These are phyloP conservation scores for Priocnemis perturbator DNA, from an alignment of 2,888 invertebrate genomes.

Conservation along the genomic window DNA sequence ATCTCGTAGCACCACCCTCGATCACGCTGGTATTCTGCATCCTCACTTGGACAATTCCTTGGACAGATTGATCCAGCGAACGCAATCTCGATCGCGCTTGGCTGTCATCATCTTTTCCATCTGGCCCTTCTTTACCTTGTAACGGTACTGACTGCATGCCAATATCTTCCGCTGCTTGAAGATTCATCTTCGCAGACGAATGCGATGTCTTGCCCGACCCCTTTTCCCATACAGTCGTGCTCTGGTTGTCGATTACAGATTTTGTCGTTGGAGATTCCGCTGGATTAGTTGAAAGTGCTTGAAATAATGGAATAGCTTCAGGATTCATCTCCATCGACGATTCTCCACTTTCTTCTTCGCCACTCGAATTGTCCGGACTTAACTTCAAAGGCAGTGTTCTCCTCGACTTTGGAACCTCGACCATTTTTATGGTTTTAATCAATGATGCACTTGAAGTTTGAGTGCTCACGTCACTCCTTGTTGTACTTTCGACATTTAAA, in stretches of 20 bases:
- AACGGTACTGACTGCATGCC: not conserved
- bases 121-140: not conserved
- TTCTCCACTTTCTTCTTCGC: not conserved
- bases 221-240: not conserved
- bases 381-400: conserved; percentile 24
- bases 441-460: conserved; percentile 5
- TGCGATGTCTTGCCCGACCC: not conserved
- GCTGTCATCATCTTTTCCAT: not conserved
- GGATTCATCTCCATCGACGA: not conserved
- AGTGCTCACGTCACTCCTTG: no score
- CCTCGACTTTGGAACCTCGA: conserved; percentile 27
- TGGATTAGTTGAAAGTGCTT: not conserved
- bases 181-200: no score
- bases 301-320: not conserved
- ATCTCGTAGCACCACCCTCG: conserved; percentile 64
- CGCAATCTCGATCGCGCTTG: conserved; percentile 38
- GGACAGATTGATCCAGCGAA: conserved; percentile 30
- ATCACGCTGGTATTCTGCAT: conserved; percentile 70
- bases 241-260: not conserved
- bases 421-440: conserved; percentile 19
- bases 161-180: not conserved
- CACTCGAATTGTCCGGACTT: not conserved
- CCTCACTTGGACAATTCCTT: conserved; percentile 67
- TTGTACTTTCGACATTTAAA: no score
- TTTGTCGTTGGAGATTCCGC: not conserved